phyloP scores from a whole-genome alignment of 2,888 invertebrate genomes.

The Tipula unca region DNA sequence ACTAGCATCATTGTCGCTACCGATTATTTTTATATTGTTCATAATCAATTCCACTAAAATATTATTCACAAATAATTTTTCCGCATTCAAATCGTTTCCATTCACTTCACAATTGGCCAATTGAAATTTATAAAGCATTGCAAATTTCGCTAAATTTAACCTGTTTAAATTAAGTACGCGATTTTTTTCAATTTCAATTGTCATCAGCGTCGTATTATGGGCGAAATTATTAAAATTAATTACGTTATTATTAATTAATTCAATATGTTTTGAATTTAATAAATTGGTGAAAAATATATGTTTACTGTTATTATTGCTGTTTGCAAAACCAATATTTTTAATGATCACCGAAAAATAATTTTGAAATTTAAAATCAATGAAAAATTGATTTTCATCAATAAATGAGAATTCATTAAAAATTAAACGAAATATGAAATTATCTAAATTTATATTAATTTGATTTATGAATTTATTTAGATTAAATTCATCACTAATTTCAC shows the following conservation, averaged over 20 bases:
- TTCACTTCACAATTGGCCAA: neutral
- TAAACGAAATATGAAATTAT: neutral
- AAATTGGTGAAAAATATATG: neutral
- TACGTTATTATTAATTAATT: neutral
- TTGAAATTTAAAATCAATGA: neutral
- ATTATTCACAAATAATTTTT: neutral
- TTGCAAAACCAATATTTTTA: neutral
- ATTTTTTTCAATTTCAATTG: neutral
- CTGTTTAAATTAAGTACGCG: neutral
- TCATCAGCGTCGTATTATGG: neutral
- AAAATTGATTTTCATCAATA: neutral
- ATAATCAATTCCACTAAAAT: neutral
- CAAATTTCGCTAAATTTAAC: neutral
- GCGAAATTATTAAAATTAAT: neutral
- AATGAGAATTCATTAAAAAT: neutral
- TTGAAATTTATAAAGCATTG: neutral
- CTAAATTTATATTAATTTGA: neutral
- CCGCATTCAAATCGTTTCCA: neutral
- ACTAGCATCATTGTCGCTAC: neutral
- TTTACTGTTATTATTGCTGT: neutral
- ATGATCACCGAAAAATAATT: neutral
- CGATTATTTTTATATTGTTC: neutral
- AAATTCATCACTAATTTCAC: neutral
- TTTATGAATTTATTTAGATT: neutral
- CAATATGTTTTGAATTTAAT: neutral